Percentiles rank a stretch among this genome's conserved stretches.
These are phyloP conservation scores for Montipora capricornis DNA, from an alignment of 64 coral and sea anemone species.

Conservation along the genomic window DNA sequence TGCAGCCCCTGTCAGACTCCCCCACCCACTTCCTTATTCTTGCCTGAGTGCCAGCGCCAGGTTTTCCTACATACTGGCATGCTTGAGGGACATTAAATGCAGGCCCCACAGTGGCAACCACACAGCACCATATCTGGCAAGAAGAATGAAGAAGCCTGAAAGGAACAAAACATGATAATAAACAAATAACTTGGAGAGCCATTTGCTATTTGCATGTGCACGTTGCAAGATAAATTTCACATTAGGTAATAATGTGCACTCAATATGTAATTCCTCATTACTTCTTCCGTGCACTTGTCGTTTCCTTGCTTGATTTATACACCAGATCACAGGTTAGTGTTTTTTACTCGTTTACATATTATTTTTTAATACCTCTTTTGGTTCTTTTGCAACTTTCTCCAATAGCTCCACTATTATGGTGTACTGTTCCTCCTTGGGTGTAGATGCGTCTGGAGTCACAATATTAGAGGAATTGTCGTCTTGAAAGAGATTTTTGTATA, in stretches of 20 bases:
- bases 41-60: background rate
- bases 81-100: background rate
- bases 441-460: background rate
- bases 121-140: background rate
- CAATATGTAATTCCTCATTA: no score
- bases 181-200: no score
- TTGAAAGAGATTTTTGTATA: background rate
- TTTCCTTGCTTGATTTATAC: background rate
- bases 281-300: no score
- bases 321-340: background rate
- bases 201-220: background rate
- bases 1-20: background rate
- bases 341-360: background rate
- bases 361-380: background rate
- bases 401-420: background rate
- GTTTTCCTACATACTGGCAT: background rate
- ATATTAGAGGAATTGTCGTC: no score
- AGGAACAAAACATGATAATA: background rate
- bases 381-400: background rate
- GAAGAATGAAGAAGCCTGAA: background rate
- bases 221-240: background rate
- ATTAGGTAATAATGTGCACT: no score
- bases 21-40: background rate
- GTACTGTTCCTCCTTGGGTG: background rate
- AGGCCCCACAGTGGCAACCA: background rate